Evolutionary conservation across 1,140 invertebrate genomes (phyloP).

Genomic region (Aphaenogaster rudis): DNA sequence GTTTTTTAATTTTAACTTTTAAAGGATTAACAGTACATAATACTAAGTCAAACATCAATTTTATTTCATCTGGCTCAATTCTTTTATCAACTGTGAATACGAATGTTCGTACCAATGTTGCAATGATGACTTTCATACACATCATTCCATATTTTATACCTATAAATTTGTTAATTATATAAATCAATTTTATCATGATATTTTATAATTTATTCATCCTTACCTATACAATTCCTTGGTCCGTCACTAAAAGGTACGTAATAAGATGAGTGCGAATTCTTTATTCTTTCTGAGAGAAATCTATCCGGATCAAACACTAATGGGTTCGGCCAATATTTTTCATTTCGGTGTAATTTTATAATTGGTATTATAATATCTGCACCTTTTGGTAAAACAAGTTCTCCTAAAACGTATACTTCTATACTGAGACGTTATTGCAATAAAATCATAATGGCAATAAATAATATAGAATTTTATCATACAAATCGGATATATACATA

Average conservation of each 20-base stretch:
- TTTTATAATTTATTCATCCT: slow-evolving; percentile 78
- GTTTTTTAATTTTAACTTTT: too few relatives aligned
- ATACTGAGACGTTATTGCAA: too few relatives aligned
- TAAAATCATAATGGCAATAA: too few relatives aligned
- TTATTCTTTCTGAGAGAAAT: slow-evolving; percentile 88
- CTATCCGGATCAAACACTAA: slow-evolving; percentile 89
- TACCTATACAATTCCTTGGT: slow-evolving; percentile 88
- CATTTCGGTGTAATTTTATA: slow-evolving; percentile 86
- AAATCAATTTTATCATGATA: not conserved
- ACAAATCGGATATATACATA: too few relatives aligned
- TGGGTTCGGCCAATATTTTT: slow-evolving; percentile 88
- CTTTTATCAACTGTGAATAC: slow-evolving; percentile 83
- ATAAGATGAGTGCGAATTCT: slow-evolving; percentile 85
- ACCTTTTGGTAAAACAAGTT: slow-evolving; percentile 48
- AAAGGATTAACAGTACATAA: too few relatives aligned
- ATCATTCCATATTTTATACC: slow-evolving; percentile 89
- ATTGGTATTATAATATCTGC: slow-evolving; percentile 68
- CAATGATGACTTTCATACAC: slow-evolving; percentile 87
- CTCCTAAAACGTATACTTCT: not conserved
- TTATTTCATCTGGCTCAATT: slow-evolving; percentile 75
- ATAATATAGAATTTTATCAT: too few relatives aligned
- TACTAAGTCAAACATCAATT: slow-evolving; percentile 61
- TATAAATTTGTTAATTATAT: slow-evolving; percentile 72
- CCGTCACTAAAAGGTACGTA: slow-evolving; percentile 89
- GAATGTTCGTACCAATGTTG: slow-evolving; percentile 87